Conservation (phyloP, 2,888 invertebrate species). For the Nemotelus nigrinus region DNA sequence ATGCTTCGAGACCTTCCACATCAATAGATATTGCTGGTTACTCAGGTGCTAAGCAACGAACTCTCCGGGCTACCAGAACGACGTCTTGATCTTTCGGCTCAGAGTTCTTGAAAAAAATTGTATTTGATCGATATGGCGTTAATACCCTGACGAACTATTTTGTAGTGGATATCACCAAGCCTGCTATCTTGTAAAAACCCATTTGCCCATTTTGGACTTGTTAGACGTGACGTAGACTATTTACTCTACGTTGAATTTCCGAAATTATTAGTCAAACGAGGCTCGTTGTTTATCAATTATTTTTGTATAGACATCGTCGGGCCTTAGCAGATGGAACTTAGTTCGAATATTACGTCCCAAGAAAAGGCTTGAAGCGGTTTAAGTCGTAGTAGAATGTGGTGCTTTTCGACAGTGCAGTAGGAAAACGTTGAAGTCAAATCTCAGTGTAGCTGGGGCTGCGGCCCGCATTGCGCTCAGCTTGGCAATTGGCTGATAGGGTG, state of each 20-base stretch:
- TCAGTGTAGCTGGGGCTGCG: not conserved
- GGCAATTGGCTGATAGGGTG: slow-evolving; percentile 46
- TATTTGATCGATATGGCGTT: too few relatives aligned
- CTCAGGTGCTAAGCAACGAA: too few relatives aligned
- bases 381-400: slow-evolving; percentile 30
- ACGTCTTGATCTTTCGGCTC: too few relatives aligned
- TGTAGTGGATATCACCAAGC: too few relatives aligned
- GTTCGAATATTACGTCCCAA: slow-evolving; percentile 51
- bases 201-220: too few relatives aligned
- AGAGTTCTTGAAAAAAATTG: too few relatives aligned
- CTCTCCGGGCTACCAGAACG: too few relatives aligned
- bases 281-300: not conserved
- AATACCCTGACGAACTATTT: too few relatives aligned
- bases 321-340: slow-evolving; percentile 44
- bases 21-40: too few relatives aligned
- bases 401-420: slow-evolving; percentile 44
- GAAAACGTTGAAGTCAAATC: slow-evolving; percentile 36
- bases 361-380: slow-evolving; percentile 52
- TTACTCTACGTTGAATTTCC: not conserved
- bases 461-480: slow-evolving; percentile 49
- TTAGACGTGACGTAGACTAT: not conserved
- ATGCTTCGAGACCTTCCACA: too few relatives aligned
- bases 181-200: too few relatives aligned
- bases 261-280: not conserved
- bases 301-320: slow-evolving; percentile 13